Base-by-base conservation (phyloP, 2,797 vertebrate genomes). In the Crocodylus rhombifer region DNA sequence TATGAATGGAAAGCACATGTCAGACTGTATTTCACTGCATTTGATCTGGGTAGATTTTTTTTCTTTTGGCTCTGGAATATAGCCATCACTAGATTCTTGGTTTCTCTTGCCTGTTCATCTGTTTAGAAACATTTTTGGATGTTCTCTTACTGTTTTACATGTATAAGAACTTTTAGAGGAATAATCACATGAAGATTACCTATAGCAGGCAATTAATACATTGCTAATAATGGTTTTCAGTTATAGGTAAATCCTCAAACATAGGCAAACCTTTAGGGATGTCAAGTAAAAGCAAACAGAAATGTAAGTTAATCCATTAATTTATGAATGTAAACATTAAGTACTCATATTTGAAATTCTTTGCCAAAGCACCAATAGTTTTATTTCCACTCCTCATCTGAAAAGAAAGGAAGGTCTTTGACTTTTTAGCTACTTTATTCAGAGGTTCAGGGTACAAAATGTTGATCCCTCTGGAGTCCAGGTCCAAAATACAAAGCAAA, bases 221-320 rank as follows among this genome's bases (percentile, higher is more conserved):
- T 67, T 77, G 9, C 73, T 36, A 26, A 36, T 33, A 36, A 69
- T 67, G 10, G n/a, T n/a, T 33, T 77, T 88, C 5, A 58, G 13
- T 6, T 74, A 57, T 84, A 82, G 75, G 25, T 81, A 56, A 10
- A 0, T 90, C 83, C 77, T 2, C 67, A 71, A 82, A 42, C 83
- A 1, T 86, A 57, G 71, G 16, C 21, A 0, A 0, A 15, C 6
- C 0, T 51, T 51, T 51, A 51, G 42, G 42, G 42, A 51, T 60
- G 57, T 57, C 25, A 71, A 36, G 5, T 58, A 60, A 76, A n/a
- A 75, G 2, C 2, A 55, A 62, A 56, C 0, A 60, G 60, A 74
- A 82, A 63, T 2, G 23, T 21, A 78, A 80, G 57, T 20, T 0
- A n/a, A 63, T 1, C 0, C 1, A 18, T 71, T 77, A 71, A 60